These are phyloP conservation scores for Apeira syringaria DNA, from an alignment of 2,888 invertebrate species.

Conservation along the genomic window DNA sequence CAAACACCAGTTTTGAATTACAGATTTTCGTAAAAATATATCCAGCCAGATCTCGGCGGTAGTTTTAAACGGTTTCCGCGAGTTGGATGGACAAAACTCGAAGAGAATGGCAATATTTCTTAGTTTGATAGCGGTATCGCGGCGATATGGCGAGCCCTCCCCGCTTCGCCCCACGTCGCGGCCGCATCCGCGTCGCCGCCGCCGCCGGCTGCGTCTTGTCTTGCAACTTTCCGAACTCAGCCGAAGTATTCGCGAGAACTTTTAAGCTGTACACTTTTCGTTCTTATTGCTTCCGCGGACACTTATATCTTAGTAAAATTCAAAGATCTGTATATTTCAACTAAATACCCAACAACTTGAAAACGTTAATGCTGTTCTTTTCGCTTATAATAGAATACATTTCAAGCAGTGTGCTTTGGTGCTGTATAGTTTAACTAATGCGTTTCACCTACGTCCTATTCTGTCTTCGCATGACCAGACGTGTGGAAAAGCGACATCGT, in stretches of 20 bases:
- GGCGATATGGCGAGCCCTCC: constrained; percentile 44
- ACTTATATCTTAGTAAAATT: constrained; percentile 64
- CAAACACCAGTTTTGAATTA: constrained; percentile 12
- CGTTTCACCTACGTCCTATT: too few relatives aligned
- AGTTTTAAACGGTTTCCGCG: constrained; percentile 46
- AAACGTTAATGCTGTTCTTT: constrained; percentile 50
- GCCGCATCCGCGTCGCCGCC: constrained; percentile 36
- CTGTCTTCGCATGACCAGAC: too few relatives aligned
- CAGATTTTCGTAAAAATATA: constrained; percentile 22
- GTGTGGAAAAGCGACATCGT: too few relatives aligned
- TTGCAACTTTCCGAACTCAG: constrained; percentile 69
- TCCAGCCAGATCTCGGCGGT: constrained; percentile 26
- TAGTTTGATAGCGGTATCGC: constrained; percentile 69
- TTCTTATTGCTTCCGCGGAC: constrained; percentile 73
- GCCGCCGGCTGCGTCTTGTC: constrained; percentile 63
- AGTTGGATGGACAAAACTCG: constrained; percentile 46
- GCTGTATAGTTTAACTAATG: too few relatives aligned
- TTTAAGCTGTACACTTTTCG: constrained; percentile 75
- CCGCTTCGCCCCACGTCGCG: constrained; percentile 23
- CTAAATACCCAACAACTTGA: constrained; percentile 46
- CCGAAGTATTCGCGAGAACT: constrained; percentile 63
- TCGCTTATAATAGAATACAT: too few relatives aligned
- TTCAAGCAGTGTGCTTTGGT: too few relatives aligned
- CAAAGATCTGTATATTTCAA: constrained; percentile 58
- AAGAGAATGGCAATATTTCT: constrained; percentile 67